phyloP scores from a whole-genome alignment of 2,113 vertebrate species.

The Anhinga rufa region DNA sequence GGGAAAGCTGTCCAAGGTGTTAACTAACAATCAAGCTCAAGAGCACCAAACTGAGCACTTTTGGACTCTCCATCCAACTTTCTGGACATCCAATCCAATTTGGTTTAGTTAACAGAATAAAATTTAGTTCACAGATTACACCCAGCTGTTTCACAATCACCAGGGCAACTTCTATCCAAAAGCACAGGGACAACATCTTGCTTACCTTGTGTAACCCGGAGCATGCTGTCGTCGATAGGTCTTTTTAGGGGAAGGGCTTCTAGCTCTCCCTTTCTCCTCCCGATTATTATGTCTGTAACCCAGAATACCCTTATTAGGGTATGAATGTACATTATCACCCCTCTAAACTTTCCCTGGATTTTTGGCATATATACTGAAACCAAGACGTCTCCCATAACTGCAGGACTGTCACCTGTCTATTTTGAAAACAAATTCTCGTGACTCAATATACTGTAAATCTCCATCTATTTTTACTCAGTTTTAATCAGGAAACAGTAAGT shows the following conservation, averaged over 20 bases:
- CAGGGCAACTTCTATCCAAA: not conserved
- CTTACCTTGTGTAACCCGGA: conserved; percentile 79
- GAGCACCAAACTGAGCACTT: not conserved
- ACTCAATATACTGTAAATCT: not conserved
- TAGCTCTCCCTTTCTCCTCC: conserved; percentile 55
- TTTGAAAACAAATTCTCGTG: not conserved
- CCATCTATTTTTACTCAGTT: not conserved
- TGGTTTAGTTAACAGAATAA: not conserved
- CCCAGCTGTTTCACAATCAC: not conserved
- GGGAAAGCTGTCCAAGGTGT: not conserved
- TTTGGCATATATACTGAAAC: not conserved
- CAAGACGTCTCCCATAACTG: accelerated
- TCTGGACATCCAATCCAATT: accelerated
- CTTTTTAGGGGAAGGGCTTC: conserved; percentile 73
- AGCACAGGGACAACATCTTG: no score
- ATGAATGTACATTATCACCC: accelerated
- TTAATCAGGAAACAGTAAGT: not conserved
- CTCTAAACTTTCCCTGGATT: accelerated
- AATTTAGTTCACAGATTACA: not conserved
- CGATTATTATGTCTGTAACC: conserved; percentile 56
- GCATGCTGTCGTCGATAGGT: conserved; percentile 66
- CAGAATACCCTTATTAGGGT: not conserved
- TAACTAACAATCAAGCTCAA: not conserved
- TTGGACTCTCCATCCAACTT: accelerated
- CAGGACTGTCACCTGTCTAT: not conserved